A percentile compares a stretch with the other conserved stretches of the same genome.
Conservation (phyloP, 2,797 vertebrate genomes). For the Lagorchestes hirsutus region DNA sequence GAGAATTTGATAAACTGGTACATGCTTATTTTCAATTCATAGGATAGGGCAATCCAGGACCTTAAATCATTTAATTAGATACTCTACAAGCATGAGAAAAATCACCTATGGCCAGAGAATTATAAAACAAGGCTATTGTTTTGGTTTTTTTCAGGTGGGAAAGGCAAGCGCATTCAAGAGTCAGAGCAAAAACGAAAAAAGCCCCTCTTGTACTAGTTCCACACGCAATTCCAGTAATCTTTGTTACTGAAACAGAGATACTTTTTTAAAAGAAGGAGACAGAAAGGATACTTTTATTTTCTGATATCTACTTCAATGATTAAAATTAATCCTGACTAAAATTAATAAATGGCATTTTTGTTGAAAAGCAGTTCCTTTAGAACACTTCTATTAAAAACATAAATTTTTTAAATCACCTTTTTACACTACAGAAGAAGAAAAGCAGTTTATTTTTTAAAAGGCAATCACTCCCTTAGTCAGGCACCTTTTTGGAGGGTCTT, state of each 20-base stretch:
- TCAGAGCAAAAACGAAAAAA: not conserved
- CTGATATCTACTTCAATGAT: not conserved
- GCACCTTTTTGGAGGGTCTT: constrained; percentile 11
- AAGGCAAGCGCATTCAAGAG: constrained; percentile 5
- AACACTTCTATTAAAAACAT: not conserved
- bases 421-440: constrained; percentile 4
- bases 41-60: constrained; percentile 19
- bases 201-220: not conserved
- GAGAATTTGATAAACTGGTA: constrained; percentile 31
- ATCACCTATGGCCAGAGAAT: not conserved
- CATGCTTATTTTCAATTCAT: constrained; percentile 10
- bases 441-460: not conserved
- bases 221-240: constrained; percentile 21
- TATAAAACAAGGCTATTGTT: constrained; percentile 23
- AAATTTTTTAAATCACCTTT: not conserved
- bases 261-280: not conserved
- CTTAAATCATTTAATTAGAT: constrained; percentile 9
- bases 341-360: not conserved
- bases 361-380: not conserved
- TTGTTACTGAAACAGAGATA: not conserved
- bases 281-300: constrained; percentile 12
- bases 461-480: not conserved
- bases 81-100: constrained; percentile 31
- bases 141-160: constrained; percentile 19
- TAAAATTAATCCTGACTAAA: constrained; percentile 19